These are phyloP conservation scores for Abramis brama DNA, from an alignment of 2,113 vertebrate genomes.

Conservation along the genomic window DNA sequence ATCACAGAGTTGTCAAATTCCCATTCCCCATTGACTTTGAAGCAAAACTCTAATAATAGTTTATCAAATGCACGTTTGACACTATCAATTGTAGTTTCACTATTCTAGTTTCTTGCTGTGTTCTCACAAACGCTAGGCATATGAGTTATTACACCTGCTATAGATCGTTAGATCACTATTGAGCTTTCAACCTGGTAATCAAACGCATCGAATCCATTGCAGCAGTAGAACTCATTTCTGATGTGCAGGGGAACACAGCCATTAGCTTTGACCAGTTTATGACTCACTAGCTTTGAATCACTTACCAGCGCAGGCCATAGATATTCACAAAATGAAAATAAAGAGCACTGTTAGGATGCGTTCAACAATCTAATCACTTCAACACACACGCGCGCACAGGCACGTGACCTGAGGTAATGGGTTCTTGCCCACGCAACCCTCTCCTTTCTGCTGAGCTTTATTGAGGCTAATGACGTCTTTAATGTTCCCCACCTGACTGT, in stretches of 20 bases:
- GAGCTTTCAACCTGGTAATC: constrained; percentile 8
- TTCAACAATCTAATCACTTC: constrained; percentile 42
- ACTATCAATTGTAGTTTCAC: not conserved
- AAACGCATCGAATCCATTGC: constrained; percentile 17
- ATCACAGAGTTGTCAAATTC: not conserved
- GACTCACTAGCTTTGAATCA: constrained; percentile 18
- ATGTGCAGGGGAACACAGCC: constrained; percentile 19
- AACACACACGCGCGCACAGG: constrained; percentile 11
- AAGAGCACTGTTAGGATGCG: constrained; percentile 35
- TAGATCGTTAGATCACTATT: not conserved
- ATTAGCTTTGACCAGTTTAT: constrained; percentile 34
- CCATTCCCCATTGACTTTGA: not conserved
- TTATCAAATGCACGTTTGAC: not conserved
- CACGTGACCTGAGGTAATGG: constrained; percentile 56
- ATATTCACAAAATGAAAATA: constrained; percentile 41
- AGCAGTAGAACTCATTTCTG: constrained; percentile 10
- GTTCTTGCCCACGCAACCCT: constrained; percentile 45
- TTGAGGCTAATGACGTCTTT: constrained; percentile 81
- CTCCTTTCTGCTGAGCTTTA: constrained; percentile 52
- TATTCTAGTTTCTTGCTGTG: not conserved
- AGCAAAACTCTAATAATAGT: not conserved
- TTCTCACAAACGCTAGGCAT: not conserved
- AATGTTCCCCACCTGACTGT: constrained; percentile 82
- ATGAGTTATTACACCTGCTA: not conserved
- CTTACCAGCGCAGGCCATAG: constrained; percentile 19